These are phyloP conservation scores for Tetraodon nigroviridis DNA, from an alignment of 2,113 vertebrate species.

Conservation along the genomic window DNA sequence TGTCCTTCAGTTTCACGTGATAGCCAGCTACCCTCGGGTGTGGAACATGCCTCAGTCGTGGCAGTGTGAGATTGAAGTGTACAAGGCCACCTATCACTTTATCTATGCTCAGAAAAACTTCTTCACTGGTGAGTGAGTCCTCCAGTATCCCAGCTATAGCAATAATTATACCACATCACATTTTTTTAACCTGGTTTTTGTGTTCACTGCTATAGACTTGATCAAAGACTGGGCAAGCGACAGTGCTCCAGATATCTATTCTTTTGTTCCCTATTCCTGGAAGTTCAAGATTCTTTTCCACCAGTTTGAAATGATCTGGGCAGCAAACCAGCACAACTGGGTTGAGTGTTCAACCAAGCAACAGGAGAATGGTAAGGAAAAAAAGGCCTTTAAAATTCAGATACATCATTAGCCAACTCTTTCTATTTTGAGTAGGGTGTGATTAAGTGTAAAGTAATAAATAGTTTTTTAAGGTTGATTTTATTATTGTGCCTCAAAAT, in stretches of 20 bases:
- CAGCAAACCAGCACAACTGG: constrained; percentile 98
- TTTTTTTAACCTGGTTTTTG: background rate
- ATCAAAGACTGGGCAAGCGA: constrained; percentile 98
- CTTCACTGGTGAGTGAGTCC: constrained; percentile 89
- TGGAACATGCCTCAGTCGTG: constrained; percentile 99
- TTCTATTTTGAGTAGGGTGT: background rate
- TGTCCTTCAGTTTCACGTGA: constrained; percentile 88
- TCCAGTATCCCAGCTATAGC: background rate
- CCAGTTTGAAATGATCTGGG: constrained; percentile 99
- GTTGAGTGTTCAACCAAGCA: constrained; percentile 98
- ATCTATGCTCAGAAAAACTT: constrained; percentile 99
- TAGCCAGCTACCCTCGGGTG: constrained; percentile 87
- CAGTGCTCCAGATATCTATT: constrained; percentile 93
- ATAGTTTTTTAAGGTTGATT: no score
- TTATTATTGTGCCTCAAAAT: no score
- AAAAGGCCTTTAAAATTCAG: background rate
- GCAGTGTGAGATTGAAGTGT: constrained; percentile 97
- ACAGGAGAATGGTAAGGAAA: constrained; percentile 90
- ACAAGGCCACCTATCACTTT: constrained; percentile 98
- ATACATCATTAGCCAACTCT: background rate
- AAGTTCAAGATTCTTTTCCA: constrained; percentile 96
- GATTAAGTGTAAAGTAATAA: no score
- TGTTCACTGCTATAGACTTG: constrained; percentile 76
- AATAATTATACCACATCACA: background rate
- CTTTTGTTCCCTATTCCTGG: constrained; percentile 98